Evolutionary conservation across 2,888 invertebrate genomes (phyloP), one percentile per base, ranked within the genome.

Genomic region (Caenorhabditis sinica): DNA sequence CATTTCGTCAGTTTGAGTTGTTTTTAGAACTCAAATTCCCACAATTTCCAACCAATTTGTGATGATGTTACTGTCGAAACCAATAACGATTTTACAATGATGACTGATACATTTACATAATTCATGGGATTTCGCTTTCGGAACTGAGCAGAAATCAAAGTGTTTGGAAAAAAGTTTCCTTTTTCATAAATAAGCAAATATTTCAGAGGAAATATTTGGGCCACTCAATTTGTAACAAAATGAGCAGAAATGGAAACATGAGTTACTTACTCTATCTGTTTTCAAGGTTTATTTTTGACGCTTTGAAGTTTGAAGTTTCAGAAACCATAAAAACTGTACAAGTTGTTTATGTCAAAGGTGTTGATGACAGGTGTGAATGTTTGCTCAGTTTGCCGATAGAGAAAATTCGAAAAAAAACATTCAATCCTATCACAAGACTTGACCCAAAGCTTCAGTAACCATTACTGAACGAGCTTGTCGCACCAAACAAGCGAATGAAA

Each of bases 1-100:
- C 71, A 79, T 80, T 80, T 72, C 72, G 72, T 80, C 80, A 80
- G 72, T 80, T 80, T 72, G 80, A 80, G 80, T 80, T 80, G 80
- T 80, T 80, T 80, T 80, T 72, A 33, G 80, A 56, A 76, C 65
- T 65, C 75, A 51, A 53, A 68, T 49, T 53, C 53, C 53, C 68
- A 49, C 66, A 43, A 71, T 71, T 71, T 49, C 40, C 49, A 61
- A 74, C 63, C 63, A 60, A 69, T 72, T 71, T 79, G 45, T 43
- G 45, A 72, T 69, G 68, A 20, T 51, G 69, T 69, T 69, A 23
- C 53, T 77, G 77, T 77, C 77, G 20, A 61, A 77, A 77, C 77
- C 69, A 69, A 77, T 77, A 69, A 77, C 69, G 11, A 69, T 53
- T 43, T 53, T 40, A 43, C 30, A 61, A 25, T 33, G 15, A 69